Conservation (phyloP, 2,113 vertebrate genomes). For the Empidonax traillii region DNA sequence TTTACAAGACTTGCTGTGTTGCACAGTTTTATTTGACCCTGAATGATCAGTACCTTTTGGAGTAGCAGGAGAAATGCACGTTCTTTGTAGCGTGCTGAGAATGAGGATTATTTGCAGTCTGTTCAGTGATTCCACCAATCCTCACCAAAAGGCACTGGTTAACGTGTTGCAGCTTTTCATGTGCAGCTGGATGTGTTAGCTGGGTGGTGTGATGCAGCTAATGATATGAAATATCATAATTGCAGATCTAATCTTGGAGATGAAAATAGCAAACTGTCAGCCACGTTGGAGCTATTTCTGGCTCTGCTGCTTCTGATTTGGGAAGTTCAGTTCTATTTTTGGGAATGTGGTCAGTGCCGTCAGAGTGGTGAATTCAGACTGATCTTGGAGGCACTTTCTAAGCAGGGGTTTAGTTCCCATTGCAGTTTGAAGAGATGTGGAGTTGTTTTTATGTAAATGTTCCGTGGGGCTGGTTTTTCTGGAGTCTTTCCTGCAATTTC, state of each 20-base stretch:
- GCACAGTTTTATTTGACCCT: background rate
- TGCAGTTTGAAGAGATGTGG: background rate
- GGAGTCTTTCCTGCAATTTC: background rate
- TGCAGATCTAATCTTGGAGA: background rate
- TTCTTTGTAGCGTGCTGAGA: background rate
- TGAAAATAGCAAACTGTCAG: conserved; percentile 18
- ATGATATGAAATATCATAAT: background rate
- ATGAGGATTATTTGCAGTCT: background rate
- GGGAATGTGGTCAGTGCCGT: background rate
- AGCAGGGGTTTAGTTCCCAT: background rate
- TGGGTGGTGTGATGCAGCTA: background rate
- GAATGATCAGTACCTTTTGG: background rate
- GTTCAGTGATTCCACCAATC: background rate
- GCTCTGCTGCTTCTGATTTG: conserved; percentile 37
- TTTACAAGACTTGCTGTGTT: conserved; percentile 1
- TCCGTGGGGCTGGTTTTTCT: background rate
- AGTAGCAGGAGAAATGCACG: background rate
- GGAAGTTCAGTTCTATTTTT: conserved; percentile 37
- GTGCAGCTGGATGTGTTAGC: background rate
- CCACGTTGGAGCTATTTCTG: conserved; percentile 7
- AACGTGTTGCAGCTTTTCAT: background rate
- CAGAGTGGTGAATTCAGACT: background rate
- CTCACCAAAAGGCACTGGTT: background rate
- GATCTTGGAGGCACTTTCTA: background rate
- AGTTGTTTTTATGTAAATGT: background rate